These are phyloP conservation scores for Saguinus imperator DNA, from an alignment of 2,113 vertebrate species.

Conservation along the genomic window DNA sequence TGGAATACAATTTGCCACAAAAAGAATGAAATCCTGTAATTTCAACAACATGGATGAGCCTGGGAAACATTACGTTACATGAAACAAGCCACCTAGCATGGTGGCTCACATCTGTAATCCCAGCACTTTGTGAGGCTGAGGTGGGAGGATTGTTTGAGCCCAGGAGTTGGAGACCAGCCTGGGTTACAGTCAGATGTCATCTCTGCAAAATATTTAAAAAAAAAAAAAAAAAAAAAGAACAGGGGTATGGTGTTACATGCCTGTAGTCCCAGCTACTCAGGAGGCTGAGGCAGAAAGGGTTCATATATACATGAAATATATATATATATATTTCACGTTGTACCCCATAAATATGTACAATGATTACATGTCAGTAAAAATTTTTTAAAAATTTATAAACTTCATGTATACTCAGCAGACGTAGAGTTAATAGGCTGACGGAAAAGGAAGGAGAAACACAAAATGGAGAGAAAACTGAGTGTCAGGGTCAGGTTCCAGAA, in stretches of 20 bases:
- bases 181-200: background rate
- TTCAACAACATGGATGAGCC: background rate
- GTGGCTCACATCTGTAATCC: background rate
- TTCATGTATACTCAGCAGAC: background rate
- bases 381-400: background rate
- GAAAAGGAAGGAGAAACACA: background rate
- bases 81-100: background rate
- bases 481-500: background rate
- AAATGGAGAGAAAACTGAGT: background rate
- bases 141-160: background rate
- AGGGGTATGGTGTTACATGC: rapidly evolving
- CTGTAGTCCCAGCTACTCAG: background rate
- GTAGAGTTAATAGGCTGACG: background rate
- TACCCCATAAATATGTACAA: background rate
- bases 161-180: background rate
- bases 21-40: background rate
- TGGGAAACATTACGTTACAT: background rate
- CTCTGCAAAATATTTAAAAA: background rate
- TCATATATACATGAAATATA: too few species aligned
- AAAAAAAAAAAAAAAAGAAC: too few species aligned
- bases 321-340: background rate
- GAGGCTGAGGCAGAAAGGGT: background rate
- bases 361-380: background rate
- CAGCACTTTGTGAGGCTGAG: background rate
- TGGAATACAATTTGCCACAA: background rate